Evolutionary conservation across 2,888 invertebrate genomes (phyloP).

Genomic region (Campaea margaritaria): DNA sequence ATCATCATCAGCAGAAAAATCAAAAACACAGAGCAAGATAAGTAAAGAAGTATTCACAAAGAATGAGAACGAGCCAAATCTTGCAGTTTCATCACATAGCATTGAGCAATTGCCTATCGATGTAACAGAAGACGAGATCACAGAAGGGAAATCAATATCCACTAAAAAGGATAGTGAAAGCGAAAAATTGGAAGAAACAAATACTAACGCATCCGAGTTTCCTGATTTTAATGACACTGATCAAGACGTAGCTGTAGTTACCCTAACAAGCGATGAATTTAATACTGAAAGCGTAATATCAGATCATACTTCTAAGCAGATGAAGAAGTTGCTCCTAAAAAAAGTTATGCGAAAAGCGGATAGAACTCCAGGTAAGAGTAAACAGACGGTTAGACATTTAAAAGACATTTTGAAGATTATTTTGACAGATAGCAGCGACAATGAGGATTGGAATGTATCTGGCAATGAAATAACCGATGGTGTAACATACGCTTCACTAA

Average conservation of each 20-base stretch:
- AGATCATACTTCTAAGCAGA: conserved; percentile 48
- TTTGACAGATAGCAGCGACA: conserved; percentile 62
- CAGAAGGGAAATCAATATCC: conserved; percentile 20
- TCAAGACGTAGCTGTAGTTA: conserved; percentile 36
- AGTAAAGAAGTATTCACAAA: conserved; percentile 29
- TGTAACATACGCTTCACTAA: conserved; percentile 54
- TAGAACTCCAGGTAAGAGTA: conserved; percentile 50
- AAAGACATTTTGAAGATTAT: conserved; percentile 60
- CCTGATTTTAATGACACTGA: conserved; percentile 36
- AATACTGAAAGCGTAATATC: conserved; percentile 30
- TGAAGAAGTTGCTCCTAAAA: conserved; percentile 64
- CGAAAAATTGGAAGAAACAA: conserved; percentile 30
- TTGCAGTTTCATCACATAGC: conserved; percentile 36
- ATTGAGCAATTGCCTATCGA: conserved; percentile 31
- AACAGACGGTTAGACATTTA: conserved; percentile 53
- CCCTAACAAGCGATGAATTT: conserved; percentile 42
- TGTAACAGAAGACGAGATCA: conserved; percentile 32
- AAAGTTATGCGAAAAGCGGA: conserved; percentile 59
- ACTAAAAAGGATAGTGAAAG: conserved; percentile 30
- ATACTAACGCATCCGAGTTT: conserved; percentile 32
- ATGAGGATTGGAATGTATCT: conserved; percentile 46
- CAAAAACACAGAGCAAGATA: conserved; percentile 34
- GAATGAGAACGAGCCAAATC: conserved; percentile 29
- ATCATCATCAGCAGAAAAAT: conserved; percentile 49
- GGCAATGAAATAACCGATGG: conserved; percentile 55